Evolutionary conservation across 2,888 invertebrate species (phyloP).

Genomic region (Achlya flavicornis): DNA sequence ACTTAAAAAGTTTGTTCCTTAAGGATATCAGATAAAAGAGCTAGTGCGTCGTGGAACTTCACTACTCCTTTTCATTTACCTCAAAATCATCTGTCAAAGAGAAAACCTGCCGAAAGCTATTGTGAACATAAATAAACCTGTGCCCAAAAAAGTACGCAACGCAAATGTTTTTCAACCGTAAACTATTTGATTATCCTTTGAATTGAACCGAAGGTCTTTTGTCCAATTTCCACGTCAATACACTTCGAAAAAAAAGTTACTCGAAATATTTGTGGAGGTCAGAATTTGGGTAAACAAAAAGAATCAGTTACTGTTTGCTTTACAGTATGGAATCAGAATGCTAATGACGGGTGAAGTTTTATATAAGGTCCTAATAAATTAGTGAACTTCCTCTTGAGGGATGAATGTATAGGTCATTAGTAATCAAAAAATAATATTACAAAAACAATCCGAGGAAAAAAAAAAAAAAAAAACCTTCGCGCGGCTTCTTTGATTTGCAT

Average conservation of each 20-base stretch:
- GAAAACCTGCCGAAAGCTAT: conserved; percentile 43
- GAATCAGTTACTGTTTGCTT: conserved; percentile 29
- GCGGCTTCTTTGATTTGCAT: too few relatives aligned
- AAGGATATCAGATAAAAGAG: conserved; percentile 14
- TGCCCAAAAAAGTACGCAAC: conserved; percentile 47
- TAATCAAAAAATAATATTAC: too few relatives aligned
- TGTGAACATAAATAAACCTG: conserved; percentile 55
- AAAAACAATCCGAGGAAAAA: too few relatives aligned
- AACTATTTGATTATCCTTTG: conserved; percentile 71
- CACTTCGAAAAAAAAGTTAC: conserved; percentile 45
- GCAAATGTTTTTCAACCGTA: conserved; percentile 58
- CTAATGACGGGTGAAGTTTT: conserved; percentile 15
- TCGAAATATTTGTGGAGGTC: conserved; percentile 53
- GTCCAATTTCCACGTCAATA: conserved; percentile 62
- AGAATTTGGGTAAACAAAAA: conserved; percentile 47
- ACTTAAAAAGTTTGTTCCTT: conserved; percentile 2
- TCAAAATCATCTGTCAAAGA: conserved; percentile 55
- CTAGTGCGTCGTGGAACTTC: conserved; percentile 10
- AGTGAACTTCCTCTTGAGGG: too few relatives aligned
- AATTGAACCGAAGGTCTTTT: conserved; percentile 59
- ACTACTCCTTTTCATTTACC: conserved; percentile 45
- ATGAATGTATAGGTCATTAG: too few relatives aligned
- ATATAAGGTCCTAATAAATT: too few relatives aligned
- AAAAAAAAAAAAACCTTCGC: too few relatives aligned
- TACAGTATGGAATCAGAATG: conserved; percentile 26